Percentiles rank a stretch among this genome's conserved stretches.
Conservation (phyloP, 2,888 invertebrate genomes). For the Cosmorhoe ocellata region DNA sequence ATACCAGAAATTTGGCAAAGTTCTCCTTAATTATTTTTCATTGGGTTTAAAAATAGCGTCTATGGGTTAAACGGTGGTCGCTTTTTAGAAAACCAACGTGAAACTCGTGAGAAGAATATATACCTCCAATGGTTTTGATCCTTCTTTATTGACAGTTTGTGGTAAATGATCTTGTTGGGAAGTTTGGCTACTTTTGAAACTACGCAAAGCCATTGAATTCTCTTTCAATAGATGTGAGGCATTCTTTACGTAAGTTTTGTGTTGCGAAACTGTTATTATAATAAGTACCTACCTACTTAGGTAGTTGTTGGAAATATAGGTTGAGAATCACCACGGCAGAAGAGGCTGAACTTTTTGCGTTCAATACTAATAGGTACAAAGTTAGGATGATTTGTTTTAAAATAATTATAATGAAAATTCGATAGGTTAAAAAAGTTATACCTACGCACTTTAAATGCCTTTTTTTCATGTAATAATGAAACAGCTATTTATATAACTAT, state of each 20-base stretch:
- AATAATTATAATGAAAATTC: too few species aligned
- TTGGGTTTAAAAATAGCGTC: background rate
- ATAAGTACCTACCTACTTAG: too few species aligned
- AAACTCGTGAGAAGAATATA: conserved; percentile 63
- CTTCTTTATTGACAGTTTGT: conserved; percentile 42
- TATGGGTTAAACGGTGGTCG: background rate
- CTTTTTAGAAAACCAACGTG: conserved; percentile 25
- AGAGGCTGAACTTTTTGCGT: too few species aligned
- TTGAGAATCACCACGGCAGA: too few species aligned
- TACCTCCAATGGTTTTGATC: conserved; percentile 43
- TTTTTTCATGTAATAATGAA: too few species aligned
- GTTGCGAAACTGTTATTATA: background rate
- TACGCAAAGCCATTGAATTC: conserved; percentile 6
- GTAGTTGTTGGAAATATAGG: background rate
- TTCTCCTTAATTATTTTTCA: too few species aligned
- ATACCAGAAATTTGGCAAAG: too few species aligned
- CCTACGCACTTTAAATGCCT: too few species aligned
- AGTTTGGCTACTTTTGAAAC: conserved; percentile 30
- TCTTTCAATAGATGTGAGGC: background rate
- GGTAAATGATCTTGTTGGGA: conserved; percentile 40
- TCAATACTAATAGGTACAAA: too few species aligned
- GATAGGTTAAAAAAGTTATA: too few species aligned
- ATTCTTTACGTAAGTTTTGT: conserved; percentile 2
- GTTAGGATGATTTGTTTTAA: too few species aligned
- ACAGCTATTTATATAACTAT: too few species aligned